Percentiles rank a stretch among this genome's conserved stretches.
phyloP scores from a whole-genome alignment of 2,113 vertebrate genomes.

The Rattus rattus region DNA sequence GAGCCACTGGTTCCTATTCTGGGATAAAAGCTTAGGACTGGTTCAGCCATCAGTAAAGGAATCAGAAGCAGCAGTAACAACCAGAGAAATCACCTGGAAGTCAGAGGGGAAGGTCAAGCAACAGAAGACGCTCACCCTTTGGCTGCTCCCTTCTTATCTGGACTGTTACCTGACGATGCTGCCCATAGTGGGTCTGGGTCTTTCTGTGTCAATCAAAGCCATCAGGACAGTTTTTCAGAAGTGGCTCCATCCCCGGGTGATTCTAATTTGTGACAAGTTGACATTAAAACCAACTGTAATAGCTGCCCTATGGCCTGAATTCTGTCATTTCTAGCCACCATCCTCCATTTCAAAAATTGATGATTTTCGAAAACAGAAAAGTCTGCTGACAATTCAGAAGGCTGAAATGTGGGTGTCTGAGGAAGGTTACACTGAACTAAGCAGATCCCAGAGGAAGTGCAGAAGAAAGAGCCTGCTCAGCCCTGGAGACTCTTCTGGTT shows the following conservation, averaged over 20 bases:
- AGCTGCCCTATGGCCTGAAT: neutral
- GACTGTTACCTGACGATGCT: neutral
- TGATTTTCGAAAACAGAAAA: neutral
- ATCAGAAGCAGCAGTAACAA: neutral
- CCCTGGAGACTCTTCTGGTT: constrained; percentile 2
- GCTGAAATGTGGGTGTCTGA: neutral
- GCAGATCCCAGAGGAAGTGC: neutral
- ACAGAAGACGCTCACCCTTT: neutral
- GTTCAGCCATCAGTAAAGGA: neutral
- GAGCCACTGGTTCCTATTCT: neutral
- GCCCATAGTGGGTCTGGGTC: neutral
- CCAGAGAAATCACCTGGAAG: neutral
- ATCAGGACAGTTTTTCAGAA: neutral
- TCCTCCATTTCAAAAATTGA: neutral
- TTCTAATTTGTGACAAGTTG: neutral
- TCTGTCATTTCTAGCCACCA: neutral
- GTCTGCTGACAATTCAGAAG: neutral
- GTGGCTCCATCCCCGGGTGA: neutral
- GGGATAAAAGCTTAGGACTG: too few species aligned
- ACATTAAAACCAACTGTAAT: neutral
- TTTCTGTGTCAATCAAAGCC: neutral
- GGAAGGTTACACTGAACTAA: constrained; percentile 35
- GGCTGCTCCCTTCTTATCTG: neutral
- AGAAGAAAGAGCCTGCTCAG: neutral
- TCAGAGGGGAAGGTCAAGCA: neutral